Percentiles rank a stretch among this genome's conserved stretches.
Conservation (phyloP, 2,113 vertebrate species). For the Neolamprologus toae region DNA sequence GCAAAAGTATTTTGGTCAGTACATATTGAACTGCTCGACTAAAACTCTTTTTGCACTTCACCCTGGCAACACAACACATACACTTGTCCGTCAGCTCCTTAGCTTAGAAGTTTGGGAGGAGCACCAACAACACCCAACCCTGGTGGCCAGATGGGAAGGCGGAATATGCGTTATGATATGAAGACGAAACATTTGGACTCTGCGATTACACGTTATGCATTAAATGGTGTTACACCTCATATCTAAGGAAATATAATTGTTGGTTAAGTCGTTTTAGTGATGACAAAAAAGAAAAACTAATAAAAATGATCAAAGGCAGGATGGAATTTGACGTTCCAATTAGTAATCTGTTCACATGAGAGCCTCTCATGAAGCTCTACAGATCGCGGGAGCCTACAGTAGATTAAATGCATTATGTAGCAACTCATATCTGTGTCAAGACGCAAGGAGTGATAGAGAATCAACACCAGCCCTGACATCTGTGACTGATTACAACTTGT, state of each 20-base stretch:
- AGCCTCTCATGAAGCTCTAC: not conserved
- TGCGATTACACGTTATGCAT: not conserved
- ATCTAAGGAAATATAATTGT: not conserved
- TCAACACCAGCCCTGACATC: slow-evolving; percentile 38
- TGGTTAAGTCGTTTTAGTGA: not conserved
- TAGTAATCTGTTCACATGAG: not conserved
- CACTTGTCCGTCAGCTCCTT: not conserved
- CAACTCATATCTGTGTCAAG: not conserved
- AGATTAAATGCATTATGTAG: not conserved
- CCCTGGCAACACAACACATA: not conserved
- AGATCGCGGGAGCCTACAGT: not conserved
- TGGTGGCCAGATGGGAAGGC: not conserved
- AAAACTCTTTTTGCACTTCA: not conserved
- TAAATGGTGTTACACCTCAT: not conserved
- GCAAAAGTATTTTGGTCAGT: slow-evolving; percentile 5
- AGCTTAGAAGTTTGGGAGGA: not conserved
- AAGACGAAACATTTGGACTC: not conserved
- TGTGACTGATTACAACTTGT: slow-evolving; percentile 59
- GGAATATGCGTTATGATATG: not conserved
- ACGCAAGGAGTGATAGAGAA: slow-evolving; percentile 1
- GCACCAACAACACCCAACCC: not conserved
- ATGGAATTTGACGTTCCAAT: not conserved
- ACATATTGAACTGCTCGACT: not conserved
- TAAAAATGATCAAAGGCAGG: not conserved
- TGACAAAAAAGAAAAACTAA: not conserved